Conservation (phyloP, 2,888 invertebrate species). For the Beris morrisii region DNA sequence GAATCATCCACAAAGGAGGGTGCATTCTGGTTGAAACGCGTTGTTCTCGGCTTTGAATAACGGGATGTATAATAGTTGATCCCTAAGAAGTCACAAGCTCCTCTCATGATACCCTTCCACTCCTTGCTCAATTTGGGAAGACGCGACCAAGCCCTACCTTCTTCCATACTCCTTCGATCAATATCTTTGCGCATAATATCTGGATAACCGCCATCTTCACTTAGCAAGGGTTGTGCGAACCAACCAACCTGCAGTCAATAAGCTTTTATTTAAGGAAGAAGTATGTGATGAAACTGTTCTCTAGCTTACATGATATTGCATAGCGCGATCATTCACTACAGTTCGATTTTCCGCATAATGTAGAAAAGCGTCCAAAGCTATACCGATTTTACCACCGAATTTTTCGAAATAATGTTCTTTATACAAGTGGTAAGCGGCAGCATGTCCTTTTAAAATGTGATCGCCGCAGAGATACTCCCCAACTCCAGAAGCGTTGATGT, state of each 20-base stretch:
- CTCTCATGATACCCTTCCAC: conserved; percentile 43
- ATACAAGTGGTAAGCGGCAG: conserved; percentile 56
- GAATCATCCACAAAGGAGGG: conserved; percentile 60
- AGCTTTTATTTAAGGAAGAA: conserved; percentile 37
- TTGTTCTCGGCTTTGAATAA: conserved; percentile 39
- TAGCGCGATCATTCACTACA: conserved; percentile 42
- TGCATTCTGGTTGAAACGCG: conserved; percentile 50
- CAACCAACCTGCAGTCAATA: conserved; percentile 48
- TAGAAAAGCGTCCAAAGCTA: conserved; percentile 44
- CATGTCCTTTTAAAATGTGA: conserved; percentile 60
- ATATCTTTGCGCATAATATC: conserved; percentile 46
- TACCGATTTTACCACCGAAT: conserved; percentile 49
- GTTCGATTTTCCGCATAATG: conserved; percentile 42
- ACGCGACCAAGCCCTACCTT: conserved; percentile 48
- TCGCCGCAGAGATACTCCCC: conserved; percentile 60
- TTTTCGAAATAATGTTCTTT: conserved; percentile 50
- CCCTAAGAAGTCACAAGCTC: conserved; percentile 48
- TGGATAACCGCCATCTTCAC: conserved; percentile 49
- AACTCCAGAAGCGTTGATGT: conserved; percentile 54
- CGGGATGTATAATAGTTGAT: conserved; percentile 48
- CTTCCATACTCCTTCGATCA: conserved; percentile 46
- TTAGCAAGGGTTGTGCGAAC: conserved; percentile 50
- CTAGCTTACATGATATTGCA: conserved; percentile 46
- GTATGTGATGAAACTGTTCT: neutral
- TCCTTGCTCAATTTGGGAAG: conserved; percentile 40